Percentiles rank a stretch among this genome's conserved stretches.
These are phyloP conservation scores for Catocala fraxini DNA, from an alignment of 2,888 invertebrate genomes.

Conservation along the genomic window DNA sequence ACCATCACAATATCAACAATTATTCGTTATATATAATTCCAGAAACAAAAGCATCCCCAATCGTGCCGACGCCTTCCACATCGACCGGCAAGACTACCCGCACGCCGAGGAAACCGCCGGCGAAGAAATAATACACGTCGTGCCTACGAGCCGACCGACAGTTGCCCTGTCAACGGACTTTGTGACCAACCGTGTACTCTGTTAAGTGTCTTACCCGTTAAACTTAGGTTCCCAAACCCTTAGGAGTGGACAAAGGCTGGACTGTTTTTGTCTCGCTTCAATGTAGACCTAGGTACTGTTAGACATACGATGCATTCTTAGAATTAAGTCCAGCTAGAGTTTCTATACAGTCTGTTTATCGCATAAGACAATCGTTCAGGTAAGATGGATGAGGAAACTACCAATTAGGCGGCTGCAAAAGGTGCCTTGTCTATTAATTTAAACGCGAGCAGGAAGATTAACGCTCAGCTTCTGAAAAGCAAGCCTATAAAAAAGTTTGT, in stretches of 20 bases:
- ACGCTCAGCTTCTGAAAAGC: too few relatives aligned
- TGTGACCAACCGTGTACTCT: conserved; percentile 48
- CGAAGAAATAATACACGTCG: conserved; percentile 75
- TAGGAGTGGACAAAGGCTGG: conserved; percentile 29
- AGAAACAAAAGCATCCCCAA: conserved; percentile 74
- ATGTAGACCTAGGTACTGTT: conserved; percentile 24
- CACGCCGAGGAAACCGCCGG: conserved; percentile 80
- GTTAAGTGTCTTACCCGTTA: conserved; percentile 54
- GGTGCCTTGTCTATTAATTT: too few relatives aligned
- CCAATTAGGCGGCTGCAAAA: too few relatives aligned
- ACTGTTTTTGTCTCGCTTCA: conserved; percentile 28
- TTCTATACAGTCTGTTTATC: too few relatives aligned
- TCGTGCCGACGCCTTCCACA: conserved; percentile 79
- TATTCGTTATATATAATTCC: conserved; percentile 19
- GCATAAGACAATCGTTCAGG: too few relatives aligned
- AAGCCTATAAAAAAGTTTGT: too few relatives aligned
- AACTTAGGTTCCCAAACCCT: conserved; percentile 42
- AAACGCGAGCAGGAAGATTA: too few relatives aligned
- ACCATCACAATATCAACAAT: too few relatives aligned
- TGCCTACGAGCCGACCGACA: conserved; percentile 29
- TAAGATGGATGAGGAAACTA: too few relatives aligned
- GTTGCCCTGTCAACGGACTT: conserved; percentile 45
- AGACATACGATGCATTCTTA: too few relatives aligned
- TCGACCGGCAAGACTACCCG: conserved; percentile 82
- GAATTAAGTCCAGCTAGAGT: too few relatives aligned